Evolutionary conservation across 2,113 vertebrate species (phyloP), one percentile per base, ranked within the genome.

Genomic region (Scomber scombrus): DNA sequence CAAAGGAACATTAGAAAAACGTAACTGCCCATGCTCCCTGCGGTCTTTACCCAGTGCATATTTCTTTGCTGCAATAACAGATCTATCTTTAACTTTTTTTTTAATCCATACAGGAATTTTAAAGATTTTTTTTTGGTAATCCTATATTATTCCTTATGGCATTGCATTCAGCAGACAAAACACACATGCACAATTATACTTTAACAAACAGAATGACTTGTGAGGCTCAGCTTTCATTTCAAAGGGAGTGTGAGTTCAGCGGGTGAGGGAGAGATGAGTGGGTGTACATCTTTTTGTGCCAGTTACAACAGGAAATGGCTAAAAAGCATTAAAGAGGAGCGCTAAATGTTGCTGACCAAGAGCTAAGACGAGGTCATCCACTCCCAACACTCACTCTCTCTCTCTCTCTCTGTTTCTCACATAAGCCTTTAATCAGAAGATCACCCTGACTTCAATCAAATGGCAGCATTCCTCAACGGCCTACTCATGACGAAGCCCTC

Each of bases 401-500:
- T 40, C 7, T 40, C 34, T 34, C 31, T 34, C 31, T 26, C 23
- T 1, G 23, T 73, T n/a, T 9, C 31, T 81, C 73, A 85, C 57
- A 78, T 76, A 49, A 75, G 73, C 72, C 76, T 88, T 89, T 87
- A 75, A 89, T 90, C 64, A 80, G 52, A 86, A 43, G 51, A 54
- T 63, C 71, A 50, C 69, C 34, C 49, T 43, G 54, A 83, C 88
- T 89, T 88, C 87, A 70, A 79, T 85, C 81, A 72, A 84, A 84
- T 40, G 31, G 15, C 52, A 29, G 72, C 81, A 89, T 93, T 93
- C 88, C 87, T 87, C 68, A 78, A 4, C 56, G 4, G 68, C 88
- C 88, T 11, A 82, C 88, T 91, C 89, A 88, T 34, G 71, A 54
- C 50, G 11, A 23, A 62, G 62, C 58, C 77, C 81, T 74, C 78